A percentile compares a stretch with the other conserved stretches of the same genome.
phyloP scores from a whole-genome alignment of 2,888 invertebrate species.

The Prosopocoilus inquinatus region DNA sequence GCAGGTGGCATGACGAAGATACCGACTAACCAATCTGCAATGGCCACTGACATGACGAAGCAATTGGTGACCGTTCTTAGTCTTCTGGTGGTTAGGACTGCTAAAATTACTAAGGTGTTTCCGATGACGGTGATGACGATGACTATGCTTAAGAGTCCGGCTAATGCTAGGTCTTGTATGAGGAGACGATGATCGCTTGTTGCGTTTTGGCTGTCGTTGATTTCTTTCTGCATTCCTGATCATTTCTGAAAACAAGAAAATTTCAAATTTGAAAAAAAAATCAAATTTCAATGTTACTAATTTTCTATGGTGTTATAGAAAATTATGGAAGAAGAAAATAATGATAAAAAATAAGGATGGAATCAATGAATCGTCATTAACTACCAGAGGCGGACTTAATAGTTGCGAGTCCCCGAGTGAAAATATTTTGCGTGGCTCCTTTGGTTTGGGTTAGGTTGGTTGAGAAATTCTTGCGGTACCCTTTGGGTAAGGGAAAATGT shows the following conservation, averaged over 20 bases:
- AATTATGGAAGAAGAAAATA: no score
- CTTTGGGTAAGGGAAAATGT: no score
- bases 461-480: no score
- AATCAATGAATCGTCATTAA: no score
- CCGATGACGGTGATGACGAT: slow-evolving; percentile 78
- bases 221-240: slow-evolving; percentile 45
- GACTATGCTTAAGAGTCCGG: slow-evolving; percentile 62
- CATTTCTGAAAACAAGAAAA: slow-evolving; percentile 41
- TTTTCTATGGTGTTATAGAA: no score
- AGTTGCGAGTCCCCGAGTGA: no score
- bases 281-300: background rate
- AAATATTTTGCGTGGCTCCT: no score
- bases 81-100: slow-evolving; percentile 82
- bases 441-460: no score
- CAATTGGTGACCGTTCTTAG: slow-evolving; percentile 92
- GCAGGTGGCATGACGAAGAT: slow-evolving; percentile 95
- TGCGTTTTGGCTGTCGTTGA: slow-evolving; percentile 19
- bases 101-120: slow-evolving; percentile 85
- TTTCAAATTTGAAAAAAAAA: slow-evolving; percentile 3
- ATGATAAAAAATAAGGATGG: no score
- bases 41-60: slow-evolving; percentile 91
- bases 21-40: slow-evolving; percentile 90
- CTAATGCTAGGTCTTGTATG: slow-evolving; percentile 50
- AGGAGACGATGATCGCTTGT: slow-evolving; percentile 14
- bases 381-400: no score